Evolutionary conservation across 2,113 vertebrate species (phyloP).

Genomic region (Puntigrus tetrazona): DNA sequence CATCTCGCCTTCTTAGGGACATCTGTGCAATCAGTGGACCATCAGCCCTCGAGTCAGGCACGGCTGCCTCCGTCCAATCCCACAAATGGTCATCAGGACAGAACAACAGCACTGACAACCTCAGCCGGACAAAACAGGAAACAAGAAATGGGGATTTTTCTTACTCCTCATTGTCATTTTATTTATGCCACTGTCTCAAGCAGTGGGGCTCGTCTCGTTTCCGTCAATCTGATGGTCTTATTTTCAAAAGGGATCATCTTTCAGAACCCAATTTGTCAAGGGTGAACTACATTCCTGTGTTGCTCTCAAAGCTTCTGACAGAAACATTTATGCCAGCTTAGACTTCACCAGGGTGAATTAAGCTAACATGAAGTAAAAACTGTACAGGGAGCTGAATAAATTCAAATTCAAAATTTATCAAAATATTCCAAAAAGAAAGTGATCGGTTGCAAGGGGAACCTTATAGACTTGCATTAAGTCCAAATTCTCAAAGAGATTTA

Average conservation of each 20-base stretch:
- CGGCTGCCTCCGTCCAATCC: conserved; percentile 77
- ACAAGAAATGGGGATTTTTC: conserved; percentile 62
- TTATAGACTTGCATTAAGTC: neutral
- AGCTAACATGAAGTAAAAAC: neutral
- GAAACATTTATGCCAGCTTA: conserved; percentile 66
- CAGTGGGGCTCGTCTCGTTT: conserved; percentile 78
- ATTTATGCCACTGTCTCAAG: conserved; percentile 80
- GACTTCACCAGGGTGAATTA: conserved; percentile 7
- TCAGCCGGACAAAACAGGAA: conserved; percentile 65
- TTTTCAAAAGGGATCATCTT: conserved; percentile 76
- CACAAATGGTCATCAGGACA: conserved; percentile 78
- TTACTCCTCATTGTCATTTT: conserved; percentile 63
- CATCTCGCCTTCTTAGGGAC: conserved; percentile 71
- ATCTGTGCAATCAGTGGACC: conserved; percentile 78
- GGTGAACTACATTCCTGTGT: conserved; percentile 69
- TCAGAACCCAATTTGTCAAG: conserved; percentile 88
- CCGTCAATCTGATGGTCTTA: conserved; percentile 77
- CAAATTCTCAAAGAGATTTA: no score
- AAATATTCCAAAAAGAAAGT: neutral
- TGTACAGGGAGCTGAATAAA: neutral
- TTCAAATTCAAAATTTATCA: neutral
- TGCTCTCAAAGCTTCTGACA: conserved; percentile 69
- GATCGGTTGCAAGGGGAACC: neutral
- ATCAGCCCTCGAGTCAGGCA: conserved; percentile 75
- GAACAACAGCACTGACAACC: conserved; percentile 86